A percentile compares a stretch with the other conserved stretches of the same genome.
Evolutionary conservation across 37 sponge, comb jelly and placozoan genomes (phyloP).

Genomic region (Agelas oroides): DNA sequence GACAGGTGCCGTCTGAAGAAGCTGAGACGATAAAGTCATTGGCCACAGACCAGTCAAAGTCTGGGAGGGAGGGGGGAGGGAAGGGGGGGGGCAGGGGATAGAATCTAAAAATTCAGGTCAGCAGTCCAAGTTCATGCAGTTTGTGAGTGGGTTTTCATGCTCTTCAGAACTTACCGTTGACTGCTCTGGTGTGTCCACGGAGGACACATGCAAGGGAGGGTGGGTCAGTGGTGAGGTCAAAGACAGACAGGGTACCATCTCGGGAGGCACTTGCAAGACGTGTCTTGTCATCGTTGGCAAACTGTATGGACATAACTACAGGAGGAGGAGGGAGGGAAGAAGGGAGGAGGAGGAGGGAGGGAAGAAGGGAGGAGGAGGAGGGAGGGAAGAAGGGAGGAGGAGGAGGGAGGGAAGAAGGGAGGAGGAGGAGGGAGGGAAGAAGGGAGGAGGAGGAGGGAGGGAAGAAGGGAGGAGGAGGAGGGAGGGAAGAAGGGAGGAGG

Average conservation of each 20-base stretch:
- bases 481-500: no score
- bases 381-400: neutral
- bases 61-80: constrained; percentile 18
- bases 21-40: constrained; percentile 85
- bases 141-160: no score
- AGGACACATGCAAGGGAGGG: constrained; percentile 72
- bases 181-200: constrained; percentile 73
- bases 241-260: constrained; percentile 88
- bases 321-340: neutral
- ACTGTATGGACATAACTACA: constrained; percentile 69
- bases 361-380: neutral
- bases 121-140: no score
- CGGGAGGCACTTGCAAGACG: constrained; percentile 76
- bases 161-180: constrained; percentile 83
- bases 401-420: no score
- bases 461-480: no score
- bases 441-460: no score
- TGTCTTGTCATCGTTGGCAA: constrained; percentile 85
- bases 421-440: no score
- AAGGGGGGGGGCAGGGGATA: neutral
- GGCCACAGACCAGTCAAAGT: constrained; percentile 90
- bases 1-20: constrained; percentile 85
- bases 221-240: constrained; percentile 66
- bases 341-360: neutral
- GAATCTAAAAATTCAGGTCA: constrained; percentile 1